These are phyloP conservation scores for Semnornis frantzii DNA, from an alignment of 2,113 vertebrate genomes.

Conservation along the genomic window DNA sequence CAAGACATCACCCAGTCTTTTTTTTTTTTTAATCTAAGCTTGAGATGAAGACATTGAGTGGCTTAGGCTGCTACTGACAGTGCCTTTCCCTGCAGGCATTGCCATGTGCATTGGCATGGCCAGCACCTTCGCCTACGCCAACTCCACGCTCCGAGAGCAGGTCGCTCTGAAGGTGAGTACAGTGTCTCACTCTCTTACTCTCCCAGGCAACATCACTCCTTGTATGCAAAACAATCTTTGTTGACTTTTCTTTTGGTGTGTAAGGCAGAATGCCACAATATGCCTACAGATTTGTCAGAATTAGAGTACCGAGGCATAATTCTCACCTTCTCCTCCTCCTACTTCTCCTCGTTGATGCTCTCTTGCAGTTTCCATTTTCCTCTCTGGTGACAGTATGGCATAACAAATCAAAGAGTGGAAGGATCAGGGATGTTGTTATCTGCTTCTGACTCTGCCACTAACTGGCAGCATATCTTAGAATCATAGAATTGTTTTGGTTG, in stretches of 20 bases:
- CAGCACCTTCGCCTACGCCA: constrained; percentile 95
- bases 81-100: constrained; percentile 82
- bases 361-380: not conserved
- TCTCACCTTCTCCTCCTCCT: not conserved
- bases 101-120: constrained; percentile 95
- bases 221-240: not conserved
- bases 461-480: not conserved
- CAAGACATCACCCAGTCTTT: not conserved
- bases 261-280: not conserved
- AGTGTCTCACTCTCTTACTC: not conserved
- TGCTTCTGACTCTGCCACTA: not conserved
- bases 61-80: not conserved
- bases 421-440: not conserved
- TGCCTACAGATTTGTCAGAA: not conserved
- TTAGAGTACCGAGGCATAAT: not conserved
- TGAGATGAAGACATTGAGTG: not conserved
- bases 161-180: constrained; percentile 91
- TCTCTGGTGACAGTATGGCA: not conserved
- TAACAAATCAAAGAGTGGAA: not conserved
- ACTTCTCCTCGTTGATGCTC: not conserved
- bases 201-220: not conserved
- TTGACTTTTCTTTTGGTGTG: not conserved
- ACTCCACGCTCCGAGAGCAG: constrained; percentile 91
- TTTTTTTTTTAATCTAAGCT: not conserved
- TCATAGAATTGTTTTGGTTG: no score